Percentiles rank a stretch among this genome's conserved stretches.
Evolutionary conservation across 1,140 invertebrate species (phyloP).

Genomic region (Drosophila pruinosa): DNA sequence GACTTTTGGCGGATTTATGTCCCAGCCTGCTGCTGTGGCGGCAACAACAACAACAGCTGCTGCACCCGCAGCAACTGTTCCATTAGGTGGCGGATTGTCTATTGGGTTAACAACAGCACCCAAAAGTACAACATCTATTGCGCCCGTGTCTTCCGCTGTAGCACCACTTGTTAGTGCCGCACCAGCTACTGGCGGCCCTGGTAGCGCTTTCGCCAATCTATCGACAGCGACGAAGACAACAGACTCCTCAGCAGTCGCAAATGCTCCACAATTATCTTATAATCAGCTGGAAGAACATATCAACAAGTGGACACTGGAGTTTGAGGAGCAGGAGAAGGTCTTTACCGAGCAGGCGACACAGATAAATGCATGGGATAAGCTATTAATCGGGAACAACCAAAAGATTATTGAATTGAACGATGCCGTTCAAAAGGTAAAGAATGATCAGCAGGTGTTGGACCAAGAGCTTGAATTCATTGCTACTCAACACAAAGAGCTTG

Average conservation of each 20-base stretch:
- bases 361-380: constrained; percentile 96
- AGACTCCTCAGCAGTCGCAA: constrained; percentile 54
- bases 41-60: constrained; percentile 15
- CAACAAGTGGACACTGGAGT: constrained; percentile 97
- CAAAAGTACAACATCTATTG: constrained; percentile 27
- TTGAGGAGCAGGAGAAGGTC: constrained; percentile 96
- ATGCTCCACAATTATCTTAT: constrained; percentile 87
- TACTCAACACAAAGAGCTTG: constrained; percentile 95
- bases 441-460: constrained; percentile 94
- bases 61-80: neutral
- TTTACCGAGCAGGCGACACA: constrained; percentile 97
- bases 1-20: constrained; percentile 48
- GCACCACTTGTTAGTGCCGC: constrained; percentile 20
- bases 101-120: constrained; percentile 32
- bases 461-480: constrained; percentile 97
- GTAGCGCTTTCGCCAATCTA: constrained; percentile 57
- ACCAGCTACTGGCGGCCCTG: constrained; percentile 15
- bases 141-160: constrained; percentile 31
- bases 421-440: constrained; percentile 92
- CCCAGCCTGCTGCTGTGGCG: constrained; percentile 31
- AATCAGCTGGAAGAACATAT: constrained; percentile 95
- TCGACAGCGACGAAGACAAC: constrained; percentile 68
- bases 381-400: constrained; percentile 95
- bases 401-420: constrained; percentile 95
- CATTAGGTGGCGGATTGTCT: constrained; percentile 18